A percentile compares a stretch with the other conserved stretches of the same genome.
These are phyloP conservation scores for Allobates femoralis DNA, from an alignment of 2,797 vertebrate species.

Conservation along the genomic window DNA sequence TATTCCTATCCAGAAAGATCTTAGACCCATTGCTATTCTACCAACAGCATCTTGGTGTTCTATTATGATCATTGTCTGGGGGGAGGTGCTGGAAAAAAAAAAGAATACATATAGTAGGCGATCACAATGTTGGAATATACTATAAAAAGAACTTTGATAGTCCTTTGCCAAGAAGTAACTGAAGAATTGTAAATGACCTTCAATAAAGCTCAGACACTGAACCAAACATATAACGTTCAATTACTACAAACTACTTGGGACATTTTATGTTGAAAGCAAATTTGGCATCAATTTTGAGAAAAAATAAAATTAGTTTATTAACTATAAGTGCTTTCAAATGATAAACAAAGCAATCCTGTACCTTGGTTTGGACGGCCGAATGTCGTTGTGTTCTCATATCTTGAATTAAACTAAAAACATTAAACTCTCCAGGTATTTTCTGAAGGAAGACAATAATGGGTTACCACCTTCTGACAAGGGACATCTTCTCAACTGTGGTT, in stretches of 20 bases:
- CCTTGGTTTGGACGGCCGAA: slow-evolving; percentile 98
- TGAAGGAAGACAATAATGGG: slow-evolving; percentile 64
- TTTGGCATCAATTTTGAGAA: neutral
- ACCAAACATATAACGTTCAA: neutral
- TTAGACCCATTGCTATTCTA: too few relatives aligned
- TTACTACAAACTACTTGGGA: too few relatives aligned
- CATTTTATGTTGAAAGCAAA: slow-evolving; percentile 35
- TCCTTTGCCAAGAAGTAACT: neutral
- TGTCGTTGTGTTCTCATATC: slow-evolving; percentile 98
- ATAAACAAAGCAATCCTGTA: slow-evolving; percentile 66
- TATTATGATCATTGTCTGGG: too few relatives aligned
- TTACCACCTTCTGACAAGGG: neutral
- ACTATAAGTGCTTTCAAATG: neutral
- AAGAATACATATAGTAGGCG: too few relatives aligned
- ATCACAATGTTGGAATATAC: too few relatives aligned
- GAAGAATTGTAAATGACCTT: neutral
- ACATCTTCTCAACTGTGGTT: neutral
- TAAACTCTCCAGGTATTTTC: slow-evolving; percentile 98
- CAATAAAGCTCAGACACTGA: neutral
- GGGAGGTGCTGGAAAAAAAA: too few relatives aligned
- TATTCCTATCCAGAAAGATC: too few relatives aligned
- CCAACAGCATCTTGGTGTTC: too few relatives aligned
- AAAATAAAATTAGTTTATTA: too few relatives aligned
- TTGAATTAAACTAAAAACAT: slow-evolving; percentile 95
- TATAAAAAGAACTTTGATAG: too few relatives aligned